Base-by-base conservation (phyloP, 2,888 invertebrate genomes). In the Chymomyza fuscimana region DNA sequence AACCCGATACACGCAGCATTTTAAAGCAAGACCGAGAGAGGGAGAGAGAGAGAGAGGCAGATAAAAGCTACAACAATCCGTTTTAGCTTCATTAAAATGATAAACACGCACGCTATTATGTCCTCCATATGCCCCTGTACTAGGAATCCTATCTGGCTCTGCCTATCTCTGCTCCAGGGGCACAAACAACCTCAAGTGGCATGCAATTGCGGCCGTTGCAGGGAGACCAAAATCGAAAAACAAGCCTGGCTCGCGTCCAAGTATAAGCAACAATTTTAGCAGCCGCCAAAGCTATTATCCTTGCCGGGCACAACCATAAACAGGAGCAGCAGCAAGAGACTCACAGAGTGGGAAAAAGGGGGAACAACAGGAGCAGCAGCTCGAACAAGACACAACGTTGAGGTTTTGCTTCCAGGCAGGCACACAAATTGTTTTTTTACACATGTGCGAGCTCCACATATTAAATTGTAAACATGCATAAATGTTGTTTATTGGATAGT, bases 391-490 rank as follows among this genome's bases (percentile, higher is more conserved):
- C 5, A 59, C 15, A 46, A 40, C 52, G 19, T 19, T 54, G 19
- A 29, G 58, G 58, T 29, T 29, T 22, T 58, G 58, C 58, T 25
- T 58, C 58, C 19, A 58, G 63, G 9, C 19, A 58, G 63, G 9
- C 32, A 77, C 29, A n/a, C 79, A 81, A 82, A 82, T 82, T 82
- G 81, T 82, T 82, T 81, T 15, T 82, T 81, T 78, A 78, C 81
- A 82, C 81, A 80, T 80, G 81, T 82, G 81, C 81, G 81, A 81
- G 78, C 32, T 25, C 78, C 82, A 82, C 82, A 82, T 82, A 82
- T 82, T 82, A 82, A 82, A 82, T 82, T 82, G 83, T 82, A 82
- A 82, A 80, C 81, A 82, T 80, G 81, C 83, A 82, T 81, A 78
- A 82, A 80, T 78, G 82, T 78, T 81, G 78, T 80, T 80, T 80